These are phyloP conservation scores for Bovichtus variegatus DNA, from an alignment of 2,797 vertebrate species.

Conservation along the genomic window DNA sequence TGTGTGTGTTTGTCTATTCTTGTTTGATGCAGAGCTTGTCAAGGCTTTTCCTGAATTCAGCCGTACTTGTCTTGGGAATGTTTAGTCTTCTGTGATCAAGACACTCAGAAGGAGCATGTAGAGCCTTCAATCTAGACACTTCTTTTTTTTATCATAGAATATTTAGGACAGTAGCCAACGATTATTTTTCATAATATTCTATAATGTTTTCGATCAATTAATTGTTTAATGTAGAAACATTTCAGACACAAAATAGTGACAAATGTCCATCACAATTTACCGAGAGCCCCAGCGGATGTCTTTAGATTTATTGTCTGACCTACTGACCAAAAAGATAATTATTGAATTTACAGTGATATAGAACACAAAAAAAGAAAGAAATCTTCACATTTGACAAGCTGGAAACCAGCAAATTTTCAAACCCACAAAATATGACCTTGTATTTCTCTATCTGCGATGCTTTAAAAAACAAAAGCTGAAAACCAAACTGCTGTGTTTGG, in stretches of 20 bases:
- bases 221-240: not conserved
- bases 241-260: not conserved
- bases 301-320: not conserved
- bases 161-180: not conserved
- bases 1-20: constrained; percentile 26
- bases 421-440: too few relatives aligned
- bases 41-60: not conserved
- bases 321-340: not conserved
- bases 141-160: not conserved
- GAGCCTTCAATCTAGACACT: not conserved
- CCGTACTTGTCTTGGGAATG: not conserved
- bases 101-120: not conserved
- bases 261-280: not conserved
- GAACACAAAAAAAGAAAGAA: not conserved
- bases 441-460: too few relatives aligned
- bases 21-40: constrained; percentile 26
- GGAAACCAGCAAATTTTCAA: not conserved
- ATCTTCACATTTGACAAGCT: not conserved
- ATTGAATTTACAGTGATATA: not conserved
- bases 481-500: not conserved
- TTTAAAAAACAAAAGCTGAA: not conserved
- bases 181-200: not conserved
- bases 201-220: not conserved
- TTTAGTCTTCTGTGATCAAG: not conserved
- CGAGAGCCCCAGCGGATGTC: not conserved